Conservation (phyloP, 2,797 vertebrate species). For the Myotis daubentonii region DNA sequence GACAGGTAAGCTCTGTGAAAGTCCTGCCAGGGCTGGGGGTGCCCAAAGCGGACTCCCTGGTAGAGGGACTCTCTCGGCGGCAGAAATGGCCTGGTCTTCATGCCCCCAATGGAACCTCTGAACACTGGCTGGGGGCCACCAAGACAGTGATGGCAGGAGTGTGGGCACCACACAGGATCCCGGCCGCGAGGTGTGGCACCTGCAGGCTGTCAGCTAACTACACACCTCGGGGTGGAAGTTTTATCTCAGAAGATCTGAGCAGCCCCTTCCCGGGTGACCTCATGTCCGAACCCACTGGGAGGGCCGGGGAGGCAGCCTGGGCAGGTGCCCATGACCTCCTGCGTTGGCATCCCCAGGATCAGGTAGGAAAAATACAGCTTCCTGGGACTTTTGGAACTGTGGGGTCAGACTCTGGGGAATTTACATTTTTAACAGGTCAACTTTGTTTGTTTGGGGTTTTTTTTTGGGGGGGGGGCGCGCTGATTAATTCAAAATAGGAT, state of each 20-base stretch:
- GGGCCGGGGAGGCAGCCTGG: rapidly evolving
- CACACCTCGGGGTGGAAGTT: rapidly evolving
- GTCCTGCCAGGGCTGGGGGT: too few species aligned
- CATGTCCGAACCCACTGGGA: neutral
- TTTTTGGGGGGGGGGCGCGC: too few species aligned
- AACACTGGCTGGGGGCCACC: too few species aligned
- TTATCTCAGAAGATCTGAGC: neutral
- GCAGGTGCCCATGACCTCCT: neutral
- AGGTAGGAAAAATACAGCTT: rapidly evolving
- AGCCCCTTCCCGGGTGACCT: too few species aligned
- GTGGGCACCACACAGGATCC: neutral
- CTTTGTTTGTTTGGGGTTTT: too few species aligned
- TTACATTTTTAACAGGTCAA: neutral
- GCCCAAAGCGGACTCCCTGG: neutral
- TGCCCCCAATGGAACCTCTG: neutral
- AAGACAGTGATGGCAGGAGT: neutral
- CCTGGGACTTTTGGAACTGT: neutral
- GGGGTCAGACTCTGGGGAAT: neutral
- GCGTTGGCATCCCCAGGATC: too few species aligned
- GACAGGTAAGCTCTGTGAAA: neutral
- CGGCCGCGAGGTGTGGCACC: neutral
- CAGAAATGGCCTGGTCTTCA: neutral
- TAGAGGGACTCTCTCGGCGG: neutral
- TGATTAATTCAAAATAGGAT: too few species aligned
- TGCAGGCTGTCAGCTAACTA: rapidly evolving